A percentile compares a stretch with the other conserved stretches of the same genome.
phyloP scores from a whole-genome alignment of 2,113 vertebrate genomes.

The Pyrgilauda ruficollis region DNA sequence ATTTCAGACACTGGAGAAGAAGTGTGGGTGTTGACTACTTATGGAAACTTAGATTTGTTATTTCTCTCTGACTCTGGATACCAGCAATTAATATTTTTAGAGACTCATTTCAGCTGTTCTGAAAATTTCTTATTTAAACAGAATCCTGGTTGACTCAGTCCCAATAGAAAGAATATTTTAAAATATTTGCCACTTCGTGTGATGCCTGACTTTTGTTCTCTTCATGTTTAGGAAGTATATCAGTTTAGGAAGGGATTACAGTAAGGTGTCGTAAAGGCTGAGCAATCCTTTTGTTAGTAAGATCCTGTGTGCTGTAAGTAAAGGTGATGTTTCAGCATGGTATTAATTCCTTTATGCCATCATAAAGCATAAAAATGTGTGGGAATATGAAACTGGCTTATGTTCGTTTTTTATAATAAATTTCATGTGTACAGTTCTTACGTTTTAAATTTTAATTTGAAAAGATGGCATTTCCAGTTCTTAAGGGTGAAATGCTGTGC shows the following conservation, averaged over 20 bases:
- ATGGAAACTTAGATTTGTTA: not conserved
- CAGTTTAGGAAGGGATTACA: not conserved
- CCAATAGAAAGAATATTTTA: not conserved
- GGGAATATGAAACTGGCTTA: not conserved
- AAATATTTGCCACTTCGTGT: not conserved
- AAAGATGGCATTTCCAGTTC: not conserved
- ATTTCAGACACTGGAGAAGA: not conserved
- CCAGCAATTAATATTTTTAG: not conserved
- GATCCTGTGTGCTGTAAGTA: not conserved
- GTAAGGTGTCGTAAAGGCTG: fast-evolving
- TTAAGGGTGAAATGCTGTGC: not conserved
- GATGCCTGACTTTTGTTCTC: not conserved
- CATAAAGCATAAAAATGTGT: not conserved
- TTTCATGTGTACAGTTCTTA: not conserved
- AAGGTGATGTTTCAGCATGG: not conserved
- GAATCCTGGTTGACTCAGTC: not conserved
- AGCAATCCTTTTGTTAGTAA: not conserved
- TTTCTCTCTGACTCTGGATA: not conserved
- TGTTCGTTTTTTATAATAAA: not conserved
- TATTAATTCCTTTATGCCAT: not conserved
- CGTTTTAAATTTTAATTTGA: not conserved
- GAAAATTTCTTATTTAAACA: not conserved
- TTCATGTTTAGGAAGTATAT: not conserved
- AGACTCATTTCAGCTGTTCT: not conserved
- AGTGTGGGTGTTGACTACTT: not conserved